Base-by-base conservation (phyloP, 2,113 vertebrate species). In the Mystacornis crossleyi region DNA sequence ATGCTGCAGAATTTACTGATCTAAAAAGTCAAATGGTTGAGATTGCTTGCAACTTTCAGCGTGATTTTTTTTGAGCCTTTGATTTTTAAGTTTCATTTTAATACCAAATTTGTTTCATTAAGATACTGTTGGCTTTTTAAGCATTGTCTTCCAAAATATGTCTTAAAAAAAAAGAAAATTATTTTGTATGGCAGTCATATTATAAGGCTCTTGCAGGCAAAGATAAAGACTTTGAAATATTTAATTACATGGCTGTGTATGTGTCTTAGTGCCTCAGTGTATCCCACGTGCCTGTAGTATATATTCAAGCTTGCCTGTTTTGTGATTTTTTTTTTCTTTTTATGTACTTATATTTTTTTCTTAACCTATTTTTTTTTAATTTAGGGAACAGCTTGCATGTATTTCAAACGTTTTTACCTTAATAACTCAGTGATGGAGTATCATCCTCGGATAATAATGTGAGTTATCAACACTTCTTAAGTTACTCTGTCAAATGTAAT, bases 361-460 rank as follows among this genome's bases (percentile, higher is more conserved):
- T 53, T 40, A 75, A 64, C 64, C 26, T 0, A 1, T 43, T 71
- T 81, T 75, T 95, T 94, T 96, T 71, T 25, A 8, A 62, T 85
- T 66, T 97, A 99, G 99, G 99, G 99, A 40, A 99, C 99, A 89
- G 99, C 99, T 55, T 97, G 98, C 91, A 99, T 99, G 99, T 99
- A 99, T 97, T 99, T 99, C 94, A 99, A 99, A 93, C 98, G 99
- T 80, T 99, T 99, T 98, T 99, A 99, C 96, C 98, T 99, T 85
- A 99, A 99, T 98, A 99, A 99, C 95, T 99, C 99, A 0, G 97
- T 99, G 73, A 99, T 99, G 99, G 99, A 99, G 69, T 98, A 99
- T 94, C 99, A 99, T 84, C 99, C 99, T 31, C 98, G 99, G 87
- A 99, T 98, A 95, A 99, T 99, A 96, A 99, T 99, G 99, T 99